A percentile compares a stretch with the other conserved stretches of the same genome.
Conservation (phyloP, 2,797 vertebrate species). For the Pangasius mekongensis region DNA sequence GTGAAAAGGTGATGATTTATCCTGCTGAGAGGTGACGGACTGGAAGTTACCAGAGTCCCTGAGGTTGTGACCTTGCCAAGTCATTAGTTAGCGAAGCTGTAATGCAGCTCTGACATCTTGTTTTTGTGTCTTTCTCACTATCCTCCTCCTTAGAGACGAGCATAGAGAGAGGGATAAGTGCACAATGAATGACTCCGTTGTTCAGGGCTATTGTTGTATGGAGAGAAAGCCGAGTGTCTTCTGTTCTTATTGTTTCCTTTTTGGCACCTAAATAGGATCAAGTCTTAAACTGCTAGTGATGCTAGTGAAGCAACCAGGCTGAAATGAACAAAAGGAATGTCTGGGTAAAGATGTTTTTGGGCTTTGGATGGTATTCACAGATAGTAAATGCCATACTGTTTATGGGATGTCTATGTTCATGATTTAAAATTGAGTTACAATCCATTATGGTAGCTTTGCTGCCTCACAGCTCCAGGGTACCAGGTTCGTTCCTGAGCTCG, state of each 20-base stretch:
- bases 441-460: not conserved
- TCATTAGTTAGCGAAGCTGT: constrained; percentile 75
- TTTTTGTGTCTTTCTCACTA: constrained; percentile 36
- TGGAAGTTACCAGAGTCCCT: constrained; percentile 65
- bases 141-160: constrained; percentile 11
- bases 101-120: constrained; percentile 63
- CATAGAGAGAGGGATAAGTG: constrained; percentile 21
- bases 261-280: constrained; percentile 12
- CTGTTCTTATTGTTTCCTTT: constrained; percentile 8
- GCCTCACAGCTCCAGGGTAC: not conserved
- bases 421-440: not conserved
- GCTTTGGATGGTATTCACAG: not conserved
- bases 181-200: constrained; percentile 19
- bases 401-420: not conserved
- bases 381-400: not conserved
- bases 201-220: constrained; percentile 28
- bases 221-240: not conserved
- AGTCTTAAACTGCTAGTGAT: not conserved
- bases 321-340: not conserved
- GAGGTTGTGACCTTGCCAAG: constrained; percentile 65
- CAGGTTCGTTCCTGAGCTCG: not conserved
- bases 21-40: constrained; percentile 67
- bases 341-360: not conserved
- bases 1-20: constrained; percentile 73
- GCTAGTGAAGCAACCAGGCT: not conserved